Evolutionary conservation across 2,797 vertebrate species (phyloP).

Genomic region (Mareca penelope): DNA sequence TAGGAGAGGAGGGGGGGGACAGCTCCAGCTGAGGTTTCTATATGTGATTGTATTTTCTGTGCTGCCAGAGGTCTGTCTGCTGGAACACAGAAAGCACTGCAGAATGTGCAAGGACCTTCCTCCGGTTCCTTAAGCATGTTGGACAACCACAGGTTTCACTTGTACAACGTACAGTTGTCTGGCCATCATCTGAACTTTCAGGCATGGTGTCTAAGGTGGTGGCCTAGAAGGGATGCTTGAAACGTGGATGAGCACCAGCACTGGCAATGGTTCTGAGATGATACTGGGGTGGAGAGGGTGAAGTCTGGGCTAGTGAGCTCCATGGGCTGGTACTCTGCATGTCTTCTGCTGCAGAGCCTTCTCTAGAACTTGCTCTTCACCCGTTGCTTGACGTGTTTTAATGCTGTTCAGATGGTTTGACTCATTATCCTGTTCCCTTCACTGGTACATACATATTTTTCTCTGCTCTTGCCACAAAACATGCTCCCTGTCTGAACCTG

Average conservation of each 20-base stretch:
- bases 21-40: background rate
- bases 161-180: background rate
- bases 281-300: background rate
- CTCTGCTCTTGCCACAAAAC: background rate
- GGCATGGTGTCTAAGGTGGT: background rate
- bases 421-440: background rate
- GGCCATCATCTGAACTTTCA: background rate
- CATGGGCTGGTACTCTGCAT: background rate
- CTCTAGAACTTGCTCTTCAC: background rate
- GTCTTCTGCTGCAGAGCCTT: background rate
- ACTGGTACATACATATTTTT: background rate
- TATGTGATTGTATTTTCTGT: background rate
- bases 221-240: background rate
- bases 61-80: background rate
- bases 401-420: background rate
- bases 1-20: rapidly evolving
- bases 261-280: background rate
- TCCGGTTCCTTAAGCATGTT: background rate
- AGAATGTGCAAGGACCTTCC: background rate
- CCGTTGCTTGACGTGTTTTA: background rate
- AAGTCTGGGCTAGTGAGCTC: background rate
- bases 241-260: background rate
- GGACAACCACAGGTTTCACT: background rate
- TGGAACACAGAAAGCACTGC: background rate
- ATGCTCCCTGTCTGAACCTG: background rate